phyloP scores from a whole-genome alignment of 2,113 vertebrate species.

The Aspiorhynchus laticeps region DNA sequence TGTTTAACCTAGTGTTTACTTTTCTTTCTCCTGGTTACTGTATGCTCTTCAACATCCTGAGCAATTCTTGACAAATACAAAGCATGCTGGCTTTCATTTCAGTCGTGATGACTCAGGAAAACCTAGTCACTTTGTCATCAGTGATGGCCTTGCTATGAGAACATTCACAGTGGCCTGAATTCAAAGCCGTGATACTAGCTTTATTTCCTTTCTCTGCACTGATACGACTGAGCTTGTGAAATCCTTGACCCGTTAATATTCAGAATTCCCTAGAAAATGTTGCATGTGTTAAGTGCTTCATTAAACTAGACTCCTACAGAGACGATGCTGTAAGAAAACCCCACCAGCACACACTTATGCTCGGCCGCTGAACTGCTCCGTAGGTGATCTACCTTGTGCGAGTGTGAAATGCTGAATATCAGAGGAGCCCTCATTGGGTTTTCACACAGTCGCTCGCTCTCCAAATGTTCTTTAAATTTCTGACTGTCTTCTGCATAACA shows the following conservation, averaged over 20 bases:
- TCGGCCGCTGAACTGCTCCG: neutral
- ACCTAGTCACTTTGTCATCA: neutral
- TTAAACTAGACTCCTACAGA: conserved; percentile 18
- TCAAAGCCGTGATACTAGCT: neutral
- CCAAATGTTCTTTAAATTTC: neutral
- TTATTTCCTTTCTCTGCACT: neutral
- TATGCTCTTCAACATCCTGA: neutral
- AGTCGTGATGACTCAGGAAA: neutral
- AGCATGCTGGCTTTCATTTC: neutral
- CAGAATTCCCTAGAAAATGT: neutral
- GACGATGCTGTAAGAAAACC: neutral
- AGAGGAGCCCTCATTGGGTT: conserved; percentile 20
- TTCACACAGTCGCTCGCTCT: neutral
- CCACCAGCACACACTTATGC: neutral
- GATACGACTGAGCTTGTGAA: neutral
- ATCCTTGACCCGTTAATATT: conserved; percentile 9
- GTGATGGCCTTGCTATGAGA: neutral
- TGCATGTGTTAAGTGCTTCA: conserved; percentile 23
- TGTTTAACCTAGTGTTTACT: neutral
- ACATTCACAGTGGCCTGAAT: neutral
- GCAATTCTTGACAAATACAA: neutral
- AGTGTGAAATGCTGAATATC: neutral
- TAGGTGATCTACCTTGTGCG: neutral
- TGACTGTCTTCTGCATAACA: conserved; percentile 41
- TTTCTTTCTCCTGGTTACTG: neutral